These are phyloP conservation scores for Caenorhabditis sulstoni DNA, from an alignment of 2,888 invertebrate genomes.

Conservation along the genomic window DNA sequence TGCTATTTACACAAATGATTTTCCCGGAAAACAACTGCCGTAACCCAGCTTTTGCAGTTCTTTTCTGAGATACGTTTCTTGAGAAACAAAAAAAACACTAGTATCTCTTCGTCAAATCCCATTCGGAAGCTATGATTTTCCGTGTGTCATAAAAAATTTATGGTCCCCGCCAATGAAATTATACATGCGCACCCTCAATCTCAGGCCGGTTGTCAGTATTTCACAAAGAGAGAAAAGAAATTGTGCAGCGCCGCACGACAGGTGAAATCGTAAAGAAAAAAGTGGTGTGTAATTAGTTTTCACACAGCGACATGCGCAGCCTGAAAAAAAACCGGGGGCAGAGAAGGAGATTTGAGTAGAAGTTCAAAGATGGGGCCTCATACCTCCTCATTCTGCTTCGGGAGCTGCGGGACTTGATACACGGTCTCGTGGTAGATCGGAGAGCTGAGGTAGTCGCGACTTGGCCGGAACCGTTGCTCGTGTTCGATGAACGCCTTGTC, in stretches of 20 bases:
- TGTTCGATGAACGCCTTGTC: slow-evolving; percentile 51
- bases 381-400: slow-evolving; percentile 19
- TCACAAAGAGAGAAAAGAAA: background rate
- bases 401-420: slow-evolving; percentile 13
- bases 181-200: slow-evolving; percentile 12
- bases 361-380: too few species aligned
- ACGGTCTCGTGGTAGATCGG: slow-evolving; percentile 35
- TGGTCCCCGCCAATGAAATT: slow-evolving; percentile 34
- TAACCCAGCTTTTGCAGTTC: background rate
- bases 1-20: too few species aligned
- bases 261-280: slow-evolving; percentile 35
- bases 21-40: too few species aligned
- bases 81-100: background rate
- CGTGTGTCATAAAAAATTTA: slow-evolving; percentile 16
- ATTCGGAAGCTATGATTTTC: background rate
- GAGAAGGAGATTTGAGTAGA: too few species aligned
- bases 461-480: slow-evolving; percentile 35
- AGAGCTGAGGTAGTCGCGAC: slow-evolving; percentile 39
- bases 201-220: background rate
- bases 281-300: slow-evolving; percentile 11
- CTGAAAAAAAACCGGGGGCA: too few species aligned
- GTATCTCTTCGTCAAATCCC: background rate
- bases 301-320: too few species aligned
- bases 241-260: slow-evolving; percentile 14
- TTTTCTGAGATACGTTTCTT: background rate